These are phyloP conservation scores for Jordanella pulchra DNA, from an alignment of 2,797 vertebrate species.

Conservation along the genomic window DNA sequence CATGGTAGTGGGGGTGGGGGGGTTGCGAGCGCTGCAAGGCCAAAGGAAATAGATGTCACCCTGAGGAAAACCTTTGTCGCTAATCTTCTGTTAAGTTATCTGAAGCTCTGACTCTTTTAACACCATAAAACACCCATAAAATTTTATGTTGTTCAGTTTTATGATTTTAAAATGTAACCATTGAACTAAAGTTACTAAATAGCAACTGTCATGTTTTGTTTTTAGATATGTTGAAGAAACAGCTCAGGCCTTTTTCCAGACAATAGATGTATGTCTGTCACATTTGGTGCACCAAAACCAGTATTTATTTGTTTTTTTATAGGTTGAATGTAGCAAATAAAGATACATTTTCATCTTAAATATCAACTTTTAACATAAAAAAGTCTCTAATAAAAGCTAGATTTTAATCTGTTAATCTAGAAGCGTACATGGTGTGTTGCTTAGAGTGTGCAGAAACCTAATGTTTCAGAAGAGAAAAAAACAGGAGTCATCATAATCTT, in stretches of 20 bases:
- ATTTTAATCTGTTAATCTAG: not conserved
- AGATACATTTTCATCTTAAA: not conserved
- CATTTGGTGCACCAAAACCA: too few relatives aligned
- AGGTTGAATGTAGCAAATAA: too few relatives aligned
- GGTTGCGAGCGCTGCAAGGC: too few relatives aligned
- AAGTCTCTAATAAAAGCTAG: not conserved
- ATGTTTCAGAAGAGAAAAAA: not conserved
- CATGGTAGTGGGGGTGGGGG: constrained; percentile 22
- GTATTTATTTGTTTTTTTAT: too few relatives aligned
- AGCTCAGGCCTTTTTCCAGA: too few relatives aligned
- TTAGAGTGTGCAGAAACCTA: not conserved
- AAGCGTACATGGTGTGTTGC: not conserved
- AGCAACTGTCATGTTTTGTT: not conserved
- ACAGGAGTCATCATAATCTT: not conserved
- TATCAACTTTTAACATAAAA: not conserved
- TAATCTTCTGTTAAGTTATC: not conserved
- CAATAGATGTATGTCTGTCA: too few relatives aligned
- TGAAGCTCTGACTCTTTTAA: too few relatives aligned
- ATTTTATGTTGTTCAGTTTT: not conserved
- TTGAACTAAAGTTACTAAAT: not conserved
- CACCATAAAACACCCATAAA: not conserved
- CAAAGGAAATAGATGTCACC: constrained; percentile 29
- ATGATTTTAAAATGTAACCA: not conserved
- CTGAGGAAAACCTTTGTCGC: constrained; percentile 7
- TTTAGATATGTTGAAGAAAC: not conserved